Conservation (phyloP, 2,797 vertebrate genomes). For the Muraenolepis orangiensis region DNA sequence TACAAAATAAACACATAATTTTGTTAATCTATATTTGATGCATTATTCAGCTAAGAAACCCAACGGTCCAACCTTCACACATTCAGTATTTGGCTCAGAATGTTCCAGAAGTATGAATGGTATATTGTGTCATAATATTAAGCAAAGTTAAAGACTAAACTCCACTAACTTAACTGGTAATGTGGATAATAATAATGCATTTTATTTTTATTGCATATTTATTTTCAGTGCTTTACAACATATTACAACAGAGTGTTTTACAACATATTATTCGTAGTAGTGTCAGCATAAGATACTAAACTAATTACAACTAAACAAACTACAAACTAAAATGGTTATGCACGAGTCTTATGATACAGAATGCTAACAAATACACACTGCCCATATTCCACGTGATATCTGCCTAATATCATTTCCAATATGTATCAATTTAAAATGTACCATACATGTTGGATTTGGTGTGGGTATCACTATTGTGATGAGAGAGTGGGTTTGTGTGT, state of each 20-base stretch:
- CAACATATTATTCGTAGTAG: too few species aligned
- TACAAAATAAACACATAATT: not conserved
- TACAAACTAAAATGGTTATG: conserved; percentile 19
- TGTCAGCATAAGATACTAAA: not conserved
- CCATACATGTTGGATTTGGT: not conserved
- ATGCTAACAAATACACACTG: not conserved
- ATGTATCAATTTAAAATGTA: not conserved
- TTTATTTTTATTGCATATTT: too few species aligned
- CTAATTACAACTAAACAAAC: not conserved
- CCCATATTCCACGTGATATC: not conserved
- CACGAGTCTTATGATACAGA: conserved; percentile 10
- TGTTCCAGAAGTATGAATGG: too few species aligned
- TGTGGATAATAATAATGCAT: too few species aligned
- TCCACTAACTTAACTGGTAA: too few species aligned
- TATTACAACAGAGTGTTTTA: too few species aligned
- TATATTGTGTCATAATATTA: too few species aligned
- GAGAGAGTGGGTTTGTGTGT: too few species aligned
- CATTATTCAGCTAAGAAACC: not conserved
- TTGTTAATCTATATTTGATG: not conserved
- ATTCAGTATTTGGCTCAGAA: not conserved
- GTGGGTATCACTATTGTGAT: not conserved
- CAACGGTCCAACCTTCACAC: not conserved
- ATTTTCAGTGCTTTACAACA: too few species aligned
- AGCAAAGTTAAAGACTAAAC: too few species aligned
- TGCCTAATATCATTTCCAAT: not conserved